These are phyloP conservation scores for Dermatemys mawii DNA, from an alignment of 2,113 vertebrate genomes.

Conservation along the genomic window DNA sequence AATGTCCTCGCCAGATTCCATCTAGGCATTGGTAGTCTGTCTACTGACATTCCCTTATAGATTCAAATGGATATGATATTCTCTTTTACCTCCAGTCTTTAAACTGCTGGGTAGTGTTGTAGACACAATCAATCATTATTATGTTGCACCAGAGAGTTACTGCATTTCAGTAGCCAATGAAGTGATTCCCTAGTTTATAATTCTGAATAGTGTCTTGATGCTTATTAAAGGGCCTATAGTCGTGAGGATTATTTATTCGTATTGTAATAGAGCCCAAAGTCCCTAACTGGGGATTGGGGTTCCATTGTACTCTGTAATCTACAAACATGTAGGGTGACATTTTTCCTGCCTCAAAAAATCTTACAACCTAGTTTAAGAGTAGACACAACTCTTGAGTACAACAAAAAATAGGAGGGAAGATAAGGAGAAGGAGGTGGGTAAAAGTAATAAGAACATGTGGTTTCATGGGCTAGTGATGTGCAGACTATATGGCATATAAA, in stretches of 20 bases:
- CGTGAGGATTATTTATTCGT: background rate
- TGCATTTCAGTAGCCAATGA: background rate
- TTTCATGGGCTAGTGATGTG: background rate
- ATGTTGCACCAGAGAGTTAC: background rate
- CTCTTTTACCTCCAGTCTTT: background rate
- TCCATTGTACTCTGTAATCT: background rate
- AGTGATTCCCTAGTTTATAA: background rate
- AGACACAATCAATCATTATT: background rate
- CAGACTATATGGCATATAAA: background rate
- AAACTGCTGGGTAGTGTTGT: background rate
- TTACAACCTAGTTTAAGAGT: background rate
- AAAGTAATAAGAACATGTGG: background rate
- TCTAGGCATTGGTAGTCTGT: background rate
- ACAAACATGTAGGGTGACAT: background rate
- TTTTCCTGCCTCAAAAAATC: background rate
- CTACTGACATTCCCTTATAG: background rate
- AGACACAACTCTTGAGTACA: no score
- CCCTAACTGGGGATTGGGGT: background rate
- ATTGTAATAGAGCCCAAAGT: background rate
- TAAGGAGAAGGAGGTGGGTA: background rate
- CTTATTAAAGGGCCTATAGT: conserved; percentile 1
- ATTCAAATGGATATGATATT: background rate
- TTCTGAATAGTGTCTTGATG: background rate
- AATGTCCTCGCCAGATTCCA: background rate
- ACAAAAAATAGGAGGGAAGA: background rate